Evolutionary conservation across 2,113 vertebrate species (phyloP).

Genomic region (Panthera leo): DNA sequence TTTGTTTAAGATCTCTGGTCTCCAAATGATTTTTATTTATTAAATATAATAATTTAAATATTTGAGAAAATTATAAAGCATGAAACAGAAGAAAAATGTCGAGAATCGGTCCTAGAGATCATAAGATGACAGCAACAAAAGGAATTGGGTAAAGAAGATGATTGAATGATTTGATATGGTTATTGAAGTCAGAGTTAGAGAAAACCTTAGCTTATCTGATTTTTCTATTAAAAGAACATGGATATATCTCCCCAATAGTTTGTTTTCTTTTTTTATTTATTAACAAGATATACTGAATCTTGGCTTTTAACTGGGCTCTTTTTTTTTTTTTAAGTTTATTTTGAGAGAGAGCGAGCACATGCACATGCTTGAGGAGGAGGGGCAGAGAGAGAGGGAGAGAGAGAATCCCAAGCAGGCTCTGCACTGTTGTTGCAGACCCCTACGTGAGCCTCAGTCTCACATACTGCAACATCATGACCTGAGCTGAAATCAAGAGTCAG

Average conservation of each 20-base stretch:
- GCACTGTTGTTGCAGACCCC: too few species aligned
- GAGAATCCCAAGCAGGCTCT: too few species aligned
- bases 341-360: too few species aligned
- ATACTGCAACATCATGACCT: too few species aligned
- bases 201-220: neutral
- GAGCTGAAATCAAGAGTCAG: too few species aligned
- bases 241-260: neutral
- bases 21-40: neutral
- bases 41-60: neutral
- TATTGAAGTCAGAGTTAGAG: neutral
- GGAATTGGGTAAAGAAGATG: neutral
- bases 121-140: neutral
- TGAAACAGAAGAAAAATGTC: neutral
- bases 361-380: too few species aligned
- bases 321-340: too few species aligned
- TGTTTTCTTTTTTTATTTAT: neutral
- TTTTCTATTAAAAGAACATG: neutral
- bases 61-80: neutral
- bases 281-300: neutral
- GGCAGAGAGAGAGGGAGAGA: too few species aligned
- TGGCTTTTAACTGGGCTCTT: neutral
- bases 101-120: neutral
- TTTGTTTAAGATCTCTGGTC: neutral
- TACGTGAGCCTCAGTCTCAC: too few species aligned
- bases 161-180: neutral